Evolutionary conservation across 2,113 vertebrate genomes (phyloP), one percentile per base, ranked within the genome.

Genomic region (Neoarius graeffei): DNA sequence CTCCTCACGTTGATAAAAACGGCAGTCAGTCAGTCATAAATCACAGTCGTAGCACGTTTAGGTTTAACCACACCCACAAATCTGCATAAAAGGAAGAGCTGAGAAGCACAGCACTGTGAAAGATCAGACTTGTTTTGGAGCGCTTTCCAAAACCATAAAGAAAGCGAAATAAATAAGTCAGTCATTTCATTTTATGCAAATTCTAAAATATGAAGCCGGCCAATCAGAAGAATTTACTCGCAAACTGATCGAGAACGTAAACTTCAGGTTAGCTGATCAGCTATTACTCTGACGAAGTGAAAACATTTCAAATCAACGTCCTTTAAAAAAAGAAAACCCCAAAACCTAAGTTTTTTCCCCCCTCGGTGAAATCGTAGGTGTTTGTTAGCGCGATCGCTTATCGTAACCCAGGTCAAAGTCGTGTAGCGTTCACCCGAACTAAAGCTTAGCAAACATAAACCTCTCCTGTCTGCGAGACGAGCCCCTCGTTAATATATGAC

Each of bases 391-490:
- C 7, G 48, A 30, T 23, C 15, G 60, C 13, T 30, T 25, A 35
- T 25, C 11, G 48, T 42, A 79, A 42, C 19, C 1, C 11, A 27
- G 81, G 13, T 54, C n/a, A 17, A 84, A 71, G 73, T 42, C 62
- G n/a, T 35, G 82, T 57, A 79, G 62, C 17, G 52, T 84, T 64
- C 20, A 20, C 71, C 0, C 6, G 48, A 25, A 88, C 52, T 88
- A 88, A 92, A 93, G 92, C 93, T 90, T 92, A 92, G 93, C 91
- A 89, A 90, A 92, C 89, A 92, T 69, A 89, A 87, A 90, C 17
- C 90, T 66, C 84, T 92, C 89, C 90, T 88, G 85, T 83, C 1
- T 69, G 89, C 92, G 89, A 94, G 66, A 88, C 67, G 84, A 91
- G 89, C 89, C 90, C 84, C 87, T 87, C 87, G 14, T 67, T 64